phyloP scores from a whole-genome alignment of 2,113 vertebrate species.

The Tachysurus fulvidraco region DNA sequence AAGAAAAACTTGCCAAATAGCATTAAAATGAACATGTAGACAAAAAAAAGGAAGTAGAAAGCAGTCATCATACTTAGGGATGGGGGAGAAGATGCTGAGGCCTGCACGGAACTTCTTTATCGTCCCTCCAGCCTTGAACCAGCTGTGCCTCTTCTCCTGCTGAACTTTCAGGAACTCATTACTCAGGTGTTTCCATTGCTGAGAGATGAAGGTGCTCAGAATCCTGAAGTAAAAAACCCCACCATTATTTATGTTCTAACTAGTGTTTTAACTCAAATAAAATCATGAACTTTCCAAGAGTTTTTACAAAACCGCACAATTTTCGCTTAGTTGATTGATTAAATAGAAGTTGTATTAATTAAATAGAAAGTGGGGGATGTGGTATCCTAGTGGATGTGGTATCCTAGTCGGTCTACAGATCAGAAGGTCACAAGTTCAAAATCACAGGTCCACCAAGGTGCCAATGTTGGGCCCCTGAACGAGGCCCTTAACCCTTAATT shows the following conservation, averaged over 20 bases:
- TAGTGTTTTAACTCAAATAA: neutral
- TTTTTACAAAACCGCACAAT: neutral
- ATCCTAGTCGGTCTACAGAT: too few relatives aligned
- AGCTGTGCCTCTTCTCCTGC: slow-evolving; percentile 97
- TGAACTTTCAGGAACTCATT: slow-evolving; percentile 98
- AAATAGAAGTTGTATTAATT: neutral
- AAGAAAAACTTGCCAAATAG: neutral
- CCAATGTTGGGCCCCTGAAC: too few relatives aligned
- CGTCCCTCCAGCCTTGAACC: slow-evolving; percentile 96
- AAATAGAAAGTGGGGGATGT: too few relatives aligned
- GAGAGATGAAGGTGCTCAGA: slow-evolving; percentile 94
- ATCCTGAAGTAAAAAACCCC: slow-evolving; percentile 74
- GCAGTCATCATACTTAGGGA: slow-evolving; percentile 85
- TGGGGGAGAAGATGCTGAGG: slow-evolving; percentile 98
- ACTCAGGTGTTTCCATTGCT: slow-evolving; percentile 99
- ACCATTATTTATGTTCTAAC: neutral
- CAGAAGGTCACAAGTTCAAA: too few relatives aligned
- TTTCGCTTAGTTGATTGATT: neutral
- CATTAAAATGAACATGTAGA: neutral
- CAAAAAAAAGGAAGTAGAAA: neutral
- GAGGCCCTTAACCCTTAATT: too few relatives aligned
- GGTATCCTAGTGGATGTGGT: too few relatives aligned
- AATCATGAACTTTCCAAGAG: neutral
- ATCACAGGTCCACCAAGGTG: too few relatives aligned
- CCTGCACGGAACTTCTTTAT: slow-evolving; percentile 98